These are phyloP conservation scores for Aelia acuminata DNA, from an alignment of 2,888 invertebrate species.

Conservation along the genomic window DNA sequence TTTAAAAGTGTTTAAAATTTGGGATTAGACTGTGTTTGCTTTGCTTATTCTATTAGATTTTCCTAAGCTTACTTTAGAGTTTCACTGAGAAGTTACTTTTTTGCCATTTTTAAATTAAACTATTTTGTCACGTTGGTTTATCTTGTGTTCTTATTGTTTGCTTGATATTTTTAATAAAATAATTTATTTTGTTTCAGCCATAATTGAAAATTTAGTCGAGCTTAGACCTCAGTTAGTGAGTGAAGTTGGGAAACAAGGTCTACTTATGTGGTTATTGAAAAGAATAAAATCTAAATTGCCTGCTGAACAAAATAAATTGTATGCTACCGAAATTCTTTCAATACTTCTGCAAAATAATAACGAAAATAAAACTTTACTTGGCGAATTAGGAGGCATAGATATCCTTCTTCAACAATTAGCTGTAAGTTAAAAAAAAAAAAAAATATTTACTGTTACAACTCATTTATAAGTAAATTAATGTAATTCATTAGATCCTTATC, in stretches of 20 bases:
- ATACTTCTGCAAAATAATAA: conserved; percentile 93
- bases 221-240: conserved; percentile 86
- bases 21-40: too few relatives aligned
- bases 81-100: too few relatives aligned
- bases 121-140: too few relatives aligned
- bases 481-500: background rate
- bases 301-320: conserved; percentile 95
- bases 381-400: conserved; percentile 97
- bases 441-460: background rate
- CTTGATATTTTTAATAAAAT: too few relatives aligned
- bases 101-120: too few relatives aligned
- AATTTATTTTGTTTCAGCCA: conserved; percentile 73
- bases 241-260: conserved; percentile 91
- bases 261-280: conserved; percentile 92
- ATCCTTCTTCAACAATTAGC: conserved; percentile 94
- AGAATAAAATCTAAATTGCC: conserved; percentile 90
- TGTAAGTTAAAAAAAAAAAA: conserved; percentile 71
- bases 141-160: too few relatives aligned
- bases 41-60: too few relatives aligned
- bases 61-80: too few relatives aligned
- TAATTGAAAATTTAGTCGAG: conserved; percentile 96
- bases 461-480: background rate
- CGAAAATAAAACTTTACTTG: conserved; percentile 84
- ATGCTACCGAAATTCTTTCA: conserved; percentile 95
- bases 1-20: too few relatives aligned